Percentiles rank a stretch among this genome's conserved stretches.
phyloP scores from a whole-genome alignment of 2,797 vertebrate species.

The Eulemur mongoz region DNA sequence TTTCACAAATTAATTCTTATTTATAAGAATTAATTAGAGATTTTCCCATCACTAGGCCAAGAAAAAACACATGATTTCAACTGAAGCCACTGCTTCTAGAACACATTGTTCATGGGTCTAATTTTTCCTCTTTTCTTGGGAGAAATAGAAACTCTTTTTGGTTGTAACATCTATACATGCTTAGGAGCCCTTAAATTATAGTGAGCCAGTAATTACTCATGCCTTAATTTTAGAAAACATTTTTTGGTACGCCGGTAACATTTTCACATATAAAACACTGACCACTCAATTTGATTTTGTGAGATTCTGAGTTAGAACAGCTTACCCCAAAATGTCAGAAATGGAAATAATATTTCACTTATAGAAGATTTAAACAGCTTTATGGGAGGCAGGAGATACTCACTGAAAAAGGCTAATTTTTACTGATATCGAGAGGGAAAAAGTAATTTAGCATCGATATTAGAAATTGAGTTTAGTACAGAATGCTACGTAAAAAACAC shows the following conservation, averaged over 20 bases:
- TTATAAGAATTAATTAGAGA: background rate
- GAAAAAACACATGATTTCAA: background rate
- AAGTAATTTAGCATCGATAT: background rate
- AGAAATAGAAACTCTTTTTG: background rate
- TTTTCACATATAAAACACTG: constrained; percentile 1
- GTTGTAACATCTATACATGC: background rate
- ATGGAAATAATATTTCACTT: background rate
- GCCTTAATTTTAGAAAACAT: background rate
- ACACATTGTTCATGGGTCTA: background rate
- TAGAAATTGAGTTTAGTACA: constrained; percentile 28
- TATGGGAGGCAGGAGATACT: background rate
- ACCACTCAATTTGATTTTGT: background rate
- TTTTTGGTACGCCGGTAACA: background rate
- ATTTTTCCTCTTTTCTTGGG: background rate
- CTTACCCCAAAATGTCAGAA: background rate
- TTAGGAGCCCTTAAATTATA: background rate
- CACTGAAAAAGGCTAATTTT: background rate
- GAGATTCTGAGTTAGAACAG: background rate
- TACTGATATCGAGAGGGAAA: background rate
- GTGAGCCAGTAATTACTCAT: background rate
- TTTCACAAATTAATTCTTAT: background rate
- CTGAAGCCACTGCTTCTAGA: background rate
- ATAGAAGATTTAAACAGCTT: background rate
- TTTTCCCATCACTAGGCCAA: background rate
- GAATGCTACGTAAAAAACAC: background rate